A percentile compares a stretch with the other conserved stretches of the same genome.
Conservation (phyloP, 1,140 invertebrate genomes). For the Parasteatoda tepidariorum region DNA sequence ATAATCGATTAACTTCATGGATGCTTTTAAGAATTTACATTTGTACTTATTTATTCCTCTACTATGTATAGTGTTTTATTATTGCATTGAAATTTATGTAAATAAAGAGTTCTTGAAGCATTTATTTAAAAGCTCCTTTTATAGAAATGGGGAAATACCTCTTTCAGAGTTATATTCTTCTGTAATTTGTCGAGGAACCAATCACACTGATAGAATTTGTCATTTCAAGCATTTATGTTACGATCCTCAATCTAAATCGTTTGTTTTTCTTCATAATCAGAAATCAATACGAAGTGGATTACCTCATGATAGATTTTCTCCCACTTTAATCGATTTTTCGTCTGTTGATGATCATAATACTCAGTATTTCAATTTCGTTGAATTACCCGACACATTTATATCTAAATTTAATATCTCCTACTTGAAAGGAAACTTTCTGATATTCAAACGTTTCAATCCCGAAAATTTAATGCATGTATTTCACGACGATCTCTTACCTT, state of each 20-base stretch:
- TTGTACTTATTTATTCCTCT: no score
- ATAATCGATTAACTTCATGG: no score
- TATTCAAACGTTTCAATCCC: slow-evolving; percentile 69
- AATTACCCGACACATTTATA: slow-evolving; percentile 63
- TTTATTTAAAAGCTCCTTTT: no score
- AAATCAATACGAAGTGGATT: slow-evolving; percentile 63
- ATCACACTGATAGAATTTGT: slow-evolving; percentile 65
- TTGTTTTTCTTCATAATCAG: slow-evolving; percentile 66
- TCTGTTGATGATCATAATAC: slow-evolving; percentile 68
- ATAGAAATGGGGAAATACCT: no score
- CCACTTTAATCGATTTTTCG: slow-evolving; percentile 66
- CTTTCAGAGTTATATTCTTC: slow-evolving; percentile 66
- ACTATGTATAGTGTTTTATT: no score
- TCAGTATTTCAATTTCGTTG: slow-evolving; percentile 65
- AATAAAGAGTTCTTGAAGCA: no score
- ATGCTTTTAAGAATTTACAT: no score
- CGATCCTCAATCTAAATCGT: slow-evolving; percentile 64
- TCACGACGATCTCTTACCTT: slow-evolving; percentile 73
- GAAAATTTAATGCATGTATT: slow-evolving; percentile 74
- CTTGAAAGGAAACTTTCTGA: not conserved
- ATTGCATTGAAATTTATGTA: no score
- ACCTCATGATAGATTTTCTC: slow-evolving; percentile 60
- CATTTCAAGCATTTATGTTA: slow-evolving; percentile 69
- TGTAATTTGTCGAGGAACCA: slow-evolving; percentile 65
- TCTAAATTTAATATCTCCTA: slow-evolving; percentile 34